These are phyloP conservation scores for Dinoponera quadriceps DNA, from an alignment of 1,140 invertebrate species.

Conservation along the genomic window DNA sequence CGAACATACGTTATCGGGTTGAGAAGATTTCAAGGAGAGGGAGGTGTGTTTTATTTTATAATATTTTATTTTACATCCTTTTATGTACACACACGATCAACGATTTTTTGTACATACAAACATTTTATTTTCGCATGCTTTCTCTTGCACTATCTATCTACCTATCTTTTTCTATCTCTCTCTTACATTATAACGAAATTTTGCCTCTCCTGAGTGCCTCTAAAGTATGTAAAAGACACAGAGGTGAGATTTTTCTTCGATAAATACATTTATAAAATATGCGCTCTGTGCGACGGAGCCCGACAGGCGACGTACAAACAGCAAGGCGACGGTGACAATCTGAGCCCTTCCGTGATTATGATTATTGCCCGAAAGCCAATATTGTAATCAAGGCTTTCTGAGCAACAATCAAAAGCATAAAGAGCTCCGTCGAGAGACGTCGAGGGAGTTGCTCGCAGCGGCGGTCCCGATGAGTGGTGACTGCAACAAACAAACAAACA, in stretches of 20 bases:
- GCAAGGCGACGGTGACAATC: conserved; percentile 56
- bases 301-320: background rate
- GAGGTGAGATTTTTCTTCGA: background rate
- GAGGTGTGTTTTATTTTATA: no score
- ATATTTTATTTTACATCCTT: no score
- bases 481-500: conserved; percentile 6
- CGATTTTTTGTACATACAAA: no score
- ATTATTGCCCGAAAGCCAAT: conserved; percentile 86
- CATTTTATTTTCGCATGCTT: no score
- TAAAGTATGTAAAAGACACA: no score
- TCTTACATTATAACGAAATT: no score
- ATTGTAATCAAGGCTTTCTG: conserved; percentile 84
- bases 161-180: no score
- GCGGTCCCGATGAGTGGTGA: background rate
- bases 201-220: no score
- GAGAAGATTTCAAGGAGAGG: no score
- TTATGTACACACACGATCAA: no score
- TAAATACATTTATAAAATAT: background rate
- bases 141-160: no score
- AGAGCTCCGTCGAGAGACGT: conserved; percentile 73
- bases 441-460: background rate
- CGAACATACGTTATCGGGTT: no score
- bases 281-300: background rate
- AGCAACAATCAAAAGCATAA: conserved; percentile 87
- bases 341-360: conserved; percentile 85